Conservation (phyloP, 2,797 vertebrate genomes). For the Sebastiscus albofasciatus region DNA sequence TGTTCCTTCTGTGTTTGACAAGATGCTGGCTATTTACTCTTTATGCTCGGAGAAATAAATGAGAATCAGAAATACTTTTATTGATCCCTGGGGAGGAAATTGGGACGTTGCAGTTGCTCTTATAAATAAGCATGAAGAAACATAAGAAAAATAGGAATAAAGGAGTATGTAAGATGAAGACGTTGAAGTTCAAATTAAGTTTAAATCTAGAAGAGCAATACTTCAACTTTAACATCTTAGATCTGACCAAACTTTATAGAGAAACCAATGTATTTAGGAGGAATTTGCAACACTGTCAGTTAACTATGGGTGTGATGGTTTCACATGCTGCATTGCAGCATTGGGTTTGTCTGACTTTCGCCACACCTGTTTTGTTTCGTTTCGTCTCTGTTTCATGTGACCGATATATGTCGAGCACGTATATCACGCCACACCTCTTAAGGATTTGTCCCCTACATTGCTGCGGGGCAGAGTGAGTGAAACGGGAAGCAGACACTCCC, state of each 20-base stretch:
- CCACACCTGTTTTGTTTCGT: conserved; percentile 17
- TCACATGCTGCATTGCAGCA: neutral
- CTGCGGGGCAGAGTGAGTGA: neutral
- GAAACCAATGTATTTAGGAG: neutral
- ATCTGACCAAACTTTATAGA: neutral
- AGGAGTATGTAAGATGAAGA: neutral
- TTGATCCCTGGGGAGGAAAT: neutral
- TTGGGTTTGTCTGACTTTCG: neutral
- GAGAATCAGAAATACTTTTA: neutral
- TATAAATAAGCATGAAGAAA: neutral
- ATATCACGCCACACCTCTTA: neutral
- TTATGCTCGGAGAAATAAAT: neutral
- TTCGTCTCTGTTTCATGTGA: conserved; percentile 9
- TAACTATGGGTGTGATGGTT: neutral
- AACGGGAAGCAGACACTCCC: neutral
- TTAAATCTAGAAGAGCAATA: neutral
- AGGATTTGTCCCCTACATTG: neutral
- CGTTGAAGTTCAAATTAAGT: neutral
- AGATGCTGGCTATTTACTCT: neutral
- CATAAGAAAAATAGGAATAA: neutral
- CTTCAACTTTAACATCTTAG: neutral
- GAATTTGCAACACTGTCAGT: neutral
- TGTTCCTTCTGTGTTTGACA: neutral
- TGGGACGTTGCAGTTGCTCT: neutral
- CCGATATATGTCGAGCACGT: neutral